These are phyloP conservation scores for Ormyrus thymus DNA, from an alignment of 2,888 invertebrate genomes.

Conservation along the genomic window DNA sequence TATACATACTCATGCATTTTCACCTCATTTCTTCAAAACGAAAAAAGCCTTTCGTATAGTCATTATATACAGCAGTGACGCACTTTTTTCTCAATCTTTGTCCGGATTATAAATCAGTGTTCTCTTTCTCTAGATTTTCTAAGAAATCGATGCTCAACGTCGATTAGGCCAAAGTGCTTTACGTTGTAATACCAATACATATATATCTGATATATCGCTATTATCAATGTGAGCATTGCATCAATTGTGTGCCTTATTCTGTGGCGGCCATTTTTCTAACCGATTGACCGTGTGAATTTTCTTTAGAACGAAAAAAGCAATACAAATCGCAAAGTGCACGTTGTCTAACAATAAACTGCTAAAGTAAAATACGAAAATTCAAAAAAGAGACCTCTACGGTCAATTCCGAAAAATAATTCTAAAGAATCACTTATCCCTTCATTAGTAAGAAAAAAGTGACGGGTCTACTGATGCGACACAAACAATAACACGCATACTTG, in stretches of 20 bases:
- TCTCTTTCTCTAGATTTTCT: conserved; percentile 38
- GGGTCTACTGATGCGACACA: conserved; percentile 26
- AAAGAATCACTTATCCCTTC: conserved; percentile 60
- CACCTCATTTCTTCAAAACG: conserved; percentile 4
- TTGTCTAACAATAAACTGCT: too few relatives aligned
- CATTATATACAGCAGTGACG: conserved; percentile 31
- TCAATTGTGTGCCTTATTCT: conserved; percentile 75
- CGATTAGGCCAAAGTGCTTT: conserved; percentile 48
- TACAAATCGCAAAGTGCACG: conserved; percentile 1
- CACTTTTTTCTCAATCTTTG: conserved; percentile 42
- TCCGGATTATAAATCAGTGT: conserved; percentile 33
- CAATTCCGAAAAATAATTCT: conserved; percentile 1
- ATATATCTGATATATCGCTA: conserved; percentile 48
- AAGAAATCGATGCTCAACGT: conserved; percentile 9
- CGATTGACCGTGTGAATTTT: conserved; percentile 58
- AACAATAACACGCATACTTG: conserved; percentile 31
- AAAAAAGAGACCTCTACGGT: background rate
- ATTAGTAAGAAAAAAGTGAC: conserved; percentile 30
- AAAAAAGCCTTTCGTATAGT: conserved; percentile 28
- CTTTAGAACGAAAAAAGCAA: conserved; percentile 10
- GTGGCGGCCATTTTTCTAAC: conserved; percentile 73
- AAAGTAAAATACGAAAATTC: background rate
- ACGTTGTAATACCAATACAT: conserved; percentile 42
- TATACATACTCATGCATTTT: conserved; percentile 40
- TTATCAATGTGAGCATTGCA: conserved; percentile 70